Evolutionary conservation across 2,888 invertebrate genomes (phyloP), one percentile per base, ranked within the genome.

Genomic region (Nomada hirtipes): DNA sequence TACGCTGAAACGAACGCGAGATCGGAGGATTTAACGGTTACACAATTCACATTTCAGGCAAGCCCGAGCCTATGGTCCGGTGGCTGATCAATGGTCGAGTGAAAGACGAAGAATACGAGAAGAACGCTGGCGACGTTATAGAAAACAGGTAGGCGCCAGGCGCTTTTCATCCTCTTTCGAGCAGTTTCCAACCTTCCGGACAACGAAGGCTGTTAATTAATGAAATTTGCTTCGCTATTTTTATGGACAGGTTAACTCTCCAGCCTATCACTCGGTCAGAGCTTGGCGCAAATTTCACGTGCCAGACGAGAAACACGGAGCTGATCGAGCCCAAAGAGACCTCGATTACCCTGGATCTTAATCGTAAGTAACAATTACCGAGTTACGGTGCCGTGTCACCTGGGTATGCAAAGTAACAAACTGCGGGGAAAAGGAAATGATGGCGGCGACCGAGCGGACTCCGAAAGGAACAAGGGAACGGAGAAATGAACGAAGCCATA

Each of bases 281-380:
- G 95, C 96, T 98, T 90, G 97, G 98, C 89, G 96, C 97, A 26
- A 96, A 97, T 86, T 98, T 98, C 94, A 98, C 97, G 76, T 98
- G 98, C 92, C 97, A 97, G 93, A 98, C 98, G 36, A 95, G 96
- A 91, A 98, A 98, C 94, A 98, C 98, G 75, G 96, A 96, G 90
- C 95, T 98, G 75, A 97, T 97, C 72, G 97, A 97, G 90, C 97
- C 97, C 13, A 96, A 96, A 93, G 97, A 97, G 93, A 95, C 97
- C 20, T 96, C 97, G 44, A 96, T 97, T 70, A 95, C 96, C 69
- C 95, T 98, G 80, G 97, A 97, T 92, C 96, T 98, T 94, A 96
- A 96, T 93, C 94, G 98, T 98, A 94, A 97, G 97, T 96, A 90
- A 75, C 68, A 61, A 59, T 71, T 47, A 42, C n/a, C 29, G n/a